Conservation (phyloP, 2,888 invertebrate genomes). For the Drosophila limbata region DNA sequence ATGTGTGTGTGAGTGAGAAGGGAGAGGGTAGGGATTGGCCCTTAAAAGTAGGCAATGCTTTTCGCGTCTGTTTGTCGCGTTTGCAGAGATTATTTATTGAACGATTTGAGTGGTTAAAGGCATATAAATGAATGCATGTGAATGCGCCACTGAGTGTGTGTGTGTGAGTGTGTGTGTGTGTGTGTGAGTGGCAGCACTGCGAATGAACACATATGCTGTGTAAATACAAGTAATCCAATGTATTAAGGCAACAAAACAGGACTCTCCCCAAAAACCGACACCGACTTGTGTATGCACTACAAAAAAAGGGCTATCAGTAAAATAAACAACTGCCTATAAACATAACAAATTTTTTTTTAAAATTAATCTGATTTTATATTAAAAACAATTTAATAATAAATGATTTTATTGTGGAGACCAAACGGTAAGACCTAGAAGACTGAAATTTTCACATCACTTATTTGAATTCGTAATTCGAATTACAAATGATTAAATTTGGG, state of each 20-base stretch:
- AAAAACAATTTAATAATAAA: too few species aligned
- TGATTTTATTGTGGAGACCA: too few species aligned
- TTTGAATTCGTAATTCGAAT: too few species aligned
- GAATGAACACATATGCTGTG: conserved; percentile 40
- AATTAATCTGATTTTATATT: too few species aligned
- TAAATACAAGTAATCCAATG: conserved; percentile 34
- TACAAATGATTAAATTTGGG: too few species aligned
- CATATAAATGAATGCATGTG: conserved; percentile 47
- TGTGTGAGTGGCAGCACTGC: conserved; percentile 25
- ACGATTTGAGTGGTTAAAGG: conserved; percentile 59
- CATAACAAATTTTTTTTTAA: too few species aligned
- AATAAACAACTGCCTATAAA: too few species aligned
- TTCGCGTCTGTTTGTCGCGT: conserved; percentile 52
- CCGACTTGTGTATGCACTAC: not conserved
- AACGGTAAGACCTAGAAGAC: too few species aligned
- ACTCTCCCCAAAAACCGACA: not conserved
- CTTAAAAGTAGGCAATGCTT: conserved; percentile 64
- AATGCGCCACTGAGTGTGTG: conserved; percentile 16
- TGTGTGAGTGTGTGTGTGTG: not conserved
- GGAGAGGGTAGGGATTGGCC: not conserved
- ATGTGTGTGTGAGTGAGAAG: conserved; percentile 1
- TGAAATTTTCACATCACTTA: too few species aligned
- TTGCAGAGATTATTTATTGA: conserved; percentile 69
- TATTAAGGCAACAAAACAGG: conserved; percentile 16
- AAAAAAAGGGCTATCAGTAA: not conserved